Evolutionary conservation across 64 coral and sea anemone species (phyloP), one percentile per base, ranked within the genome.

Genomic region (Astreopora myriophthalma): DNA sequence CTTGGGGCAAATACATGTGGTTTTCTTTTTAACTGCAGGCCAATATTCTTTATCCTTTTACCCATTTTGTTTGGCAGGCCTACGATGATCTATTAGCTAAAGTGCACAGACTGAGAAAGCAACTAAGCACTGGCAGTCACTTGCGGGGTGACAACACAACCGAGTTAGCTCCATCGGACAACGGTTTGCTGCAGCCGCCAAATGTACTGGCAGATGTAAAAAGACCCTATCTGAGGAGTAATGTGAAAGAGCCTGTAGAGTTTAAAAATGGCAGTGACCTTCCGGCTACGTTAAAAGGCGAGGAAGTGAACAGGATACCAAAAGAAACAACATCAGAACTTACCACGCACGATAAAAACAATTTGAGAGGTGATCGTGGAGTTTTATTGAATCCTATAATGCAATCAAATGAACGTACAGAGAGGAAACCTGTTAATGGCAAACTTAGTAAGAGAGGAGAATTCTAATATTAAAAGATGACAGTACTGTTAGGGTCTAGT

Each of bases 311-410:
- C 10, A 37, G 29, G 5, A 49, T 32, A 33, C 26, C 16, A 38
- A 19, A 64, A 22, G 23, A 63, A 36, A 1, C 4, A 64, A 33
- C 8, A 65, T 23, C 55, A 23, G 2, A 24, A 22, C 29, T n/a
- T 65, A 38, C 1, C 0, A 16, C 6, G 22, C 79, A 37, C 1
- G 37, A 64, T 57, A 55, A 36, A 35, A 35, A 80, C 29, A 80
- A 83, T 65, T 25, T 83, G 31, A 62, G 33, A 65, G 79, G 79
- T 4, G 79, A 83, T 65, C 22, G 8, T n/a, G 79, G 79, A 83
- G 16, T 65, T n/a, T 36, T 64, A 29, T 25, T 30, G 25, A 27
- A 78, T 78, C 23, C 14, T 12, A 51, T 4, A 10, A 13, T 6
- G 1, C 34, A 82, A 19, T 62, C 27, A 55, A 80, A 46, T 55